Evolutionary conservation across 2,797 vertebrate genomes (phyloP).

Genomic region (Clamator glandarius): DNA sequence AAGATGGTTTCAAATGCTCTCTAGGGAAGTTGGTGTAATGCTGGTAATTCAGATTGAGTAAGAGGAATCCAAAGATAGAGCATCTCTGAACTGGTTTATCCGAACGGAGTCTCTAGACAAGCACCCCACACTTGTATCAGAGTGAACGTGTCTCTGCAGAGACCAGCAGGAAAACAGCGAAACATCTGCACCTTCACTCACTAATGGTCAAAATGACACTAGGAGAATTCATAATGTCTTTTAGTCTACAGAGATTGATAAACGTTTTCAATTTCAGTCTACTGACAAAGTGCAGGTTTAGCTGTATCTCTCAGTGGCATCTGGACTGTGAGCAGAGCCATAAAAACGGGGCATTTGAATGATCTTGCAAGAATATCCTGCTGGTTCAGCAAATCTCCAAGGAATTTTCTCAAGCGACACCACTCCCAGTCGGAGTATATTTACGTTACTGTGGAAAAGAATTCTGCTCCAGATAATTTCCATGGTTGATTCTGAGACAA

Average conservation of each 20-base stretch:
- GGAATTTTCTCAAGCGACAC: constrained; percentile 52
- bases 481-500: neutral
- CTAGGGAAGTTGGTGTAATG: neutral
- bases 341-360: constrained; percentile 56
- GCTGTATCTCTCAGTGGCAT: constrained; percentile 64
- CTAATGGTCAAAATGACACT: neutral
- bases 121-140: neutral
- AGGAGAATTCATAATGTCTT: constrained; percentile 34
- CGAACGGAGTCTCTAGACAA: neutral
- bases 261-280: constrained; percentile 54
- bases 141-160: neutral
- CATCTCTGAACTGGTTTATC: neutral
- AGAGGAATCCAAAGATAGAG: neutral
- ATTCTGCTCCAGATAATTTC: neutral
- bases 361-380: constrained; percentile 55
- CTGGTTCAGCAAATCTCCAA: constrained; percentile 63
- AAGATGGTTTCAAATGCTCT: neutral
- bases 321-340: constrained; percentile 51
- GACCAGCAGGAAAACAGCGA: neutral
- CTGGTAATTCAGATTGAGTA: neutral
- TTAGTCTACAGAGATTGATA: constrained; percentile 54
- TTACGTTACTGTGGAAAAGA: neutral
- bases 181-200: constrained; percentile 17
- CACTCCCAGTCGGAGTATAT: constrained; percentile 20
- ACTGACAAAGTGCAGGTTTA: constrained; percentile 53